phyloP scores from a whole-genome alignment of 37 sponge, comb jelly and placozoan genomes.

The Spongia lamella region DNA sequence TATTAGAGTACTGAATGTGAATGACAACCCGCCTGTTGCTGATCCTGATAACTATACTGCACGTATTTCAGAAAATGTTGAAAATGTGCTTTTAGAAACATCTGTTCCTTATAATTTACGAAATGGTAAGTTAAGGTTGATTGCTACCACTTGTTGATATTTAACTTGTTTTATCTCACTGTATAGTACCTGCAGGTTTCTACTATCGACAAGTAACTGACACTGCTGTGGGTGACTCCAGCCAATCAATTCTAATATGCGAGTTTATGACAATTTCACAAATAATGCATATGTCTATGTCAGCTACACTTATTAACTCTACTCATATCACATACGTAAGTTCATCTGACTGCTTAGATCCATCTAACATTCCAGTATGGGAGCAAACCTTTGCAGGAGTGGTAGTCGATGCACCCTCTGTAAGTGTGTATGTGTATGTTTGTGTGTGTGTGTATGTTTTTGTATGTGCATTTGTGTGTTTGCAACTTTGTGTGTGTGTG shows the following conservation, averaged over 20 bases:
- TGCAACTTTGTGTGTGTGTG: background rate
- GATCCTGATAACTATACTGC: slow-evolving; percentile 51
- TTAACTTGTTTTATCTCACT: too few relatives aligned
- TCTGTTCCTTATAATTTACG: too few relatives aligned
- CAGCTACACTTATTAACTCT: too few relatives aligned
- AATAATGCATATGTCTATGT: too few relatives aligned
- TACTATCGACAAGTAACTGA: slow-evolving; percentile 53
- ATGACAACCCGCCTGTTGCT: slow-evolving; percentile 65
- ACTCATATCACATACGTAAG: too few relatives aligned
- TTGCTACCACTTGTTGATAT: too few relatives aligned
- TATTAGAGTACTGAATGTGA: slow-evolving; percentile 55
- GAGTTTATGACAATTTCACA: background rate
- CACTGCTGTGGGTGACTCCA: slow-evolving; percentile 21
- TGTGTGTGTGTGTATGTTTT: too few relatives aligned
- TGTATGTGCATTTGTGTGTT: too few relatives aligned
- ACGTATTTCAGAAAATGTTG: slow-evolving; percentile 36
- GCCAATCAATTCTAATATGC: slow-evolving; percentile 27
- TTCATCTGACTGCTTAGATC: too few relatives aligned
- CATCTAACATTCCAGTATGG: too few relatives aligned
- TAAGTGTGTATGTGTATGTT: background rate
- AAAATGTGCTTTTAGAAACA: background rate
- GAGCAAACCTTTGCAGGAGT: too few relatives aligned
- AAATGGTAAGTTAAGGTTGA: too few relatives aligned
- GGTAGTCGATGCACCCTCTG: background rate
- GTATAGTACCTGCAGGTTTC: slow-evolving; percentile 44